These are phyloP conservation scores for Crocodylus rhombifer DNA, from an alignment of 2,797 vertebrate genomes.

Conservation along the genomic window DNA sequence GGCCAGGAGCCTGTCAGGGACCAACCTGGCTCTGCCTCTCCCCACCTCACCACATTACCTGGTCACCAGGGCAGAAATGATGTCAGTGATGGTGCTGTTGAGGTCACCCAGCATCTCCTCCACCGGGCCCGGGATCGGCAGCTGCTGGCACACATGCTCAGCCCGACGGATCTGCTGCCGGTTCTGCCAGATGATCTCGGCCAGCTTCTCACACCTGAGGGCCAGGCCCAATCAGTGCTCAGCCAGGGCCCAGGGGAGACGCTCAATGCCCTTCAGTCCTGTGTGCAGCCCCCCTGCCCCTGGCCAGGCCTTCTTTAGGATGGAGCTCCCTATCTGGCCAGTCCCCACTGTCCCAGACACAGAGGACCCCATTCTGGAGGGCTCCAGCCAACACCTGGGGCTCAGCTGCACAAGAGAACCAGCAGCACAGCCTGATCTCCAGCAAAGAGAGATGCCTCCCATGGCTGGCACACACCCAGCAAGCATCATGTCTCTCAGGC, in stretches of 20 bases:
- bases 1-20: background rate
- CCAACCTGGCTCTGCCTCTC: background rate
- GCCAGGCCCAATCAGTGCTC: background rate
- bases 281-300: accelerated
- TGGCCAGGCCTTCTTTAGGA: too few species aligned
- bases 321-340: background rate
- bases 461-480: too few species aligned
- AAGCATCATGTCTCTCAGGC: too few species aligned
- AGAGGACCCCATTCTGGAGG: too few species aligned
- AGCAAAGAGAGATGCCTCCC: too few species aligned
- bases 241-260: accelerated
- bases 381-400: background rate
- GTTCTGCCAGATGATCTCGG: constrained; percentile 95
- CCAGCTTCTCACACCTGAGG: constrained; percentile 93
- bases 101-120: constrained; percentile 92
- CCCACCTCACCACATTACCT: constrained; percentile 77
- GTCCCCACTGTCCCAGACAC: background rate
- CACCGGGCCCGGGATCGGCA: constrained; percentile 91
- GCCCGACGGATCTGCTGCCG: constrained; percentile 92
- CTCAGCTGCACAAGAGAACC: background rate
- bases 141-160: constrained; percentile 94
- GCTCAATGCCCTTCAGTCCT: accelerated
- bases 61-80: constrained; percentile 95
- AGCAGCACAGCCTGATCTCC: background rate
- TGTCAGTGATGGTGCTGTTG: constrained; percentile 91